Evolutionary conservation across 2,888 invertebrate genomes (phyloP).

Genomic region (Macrophya alboannulata): DNA sequence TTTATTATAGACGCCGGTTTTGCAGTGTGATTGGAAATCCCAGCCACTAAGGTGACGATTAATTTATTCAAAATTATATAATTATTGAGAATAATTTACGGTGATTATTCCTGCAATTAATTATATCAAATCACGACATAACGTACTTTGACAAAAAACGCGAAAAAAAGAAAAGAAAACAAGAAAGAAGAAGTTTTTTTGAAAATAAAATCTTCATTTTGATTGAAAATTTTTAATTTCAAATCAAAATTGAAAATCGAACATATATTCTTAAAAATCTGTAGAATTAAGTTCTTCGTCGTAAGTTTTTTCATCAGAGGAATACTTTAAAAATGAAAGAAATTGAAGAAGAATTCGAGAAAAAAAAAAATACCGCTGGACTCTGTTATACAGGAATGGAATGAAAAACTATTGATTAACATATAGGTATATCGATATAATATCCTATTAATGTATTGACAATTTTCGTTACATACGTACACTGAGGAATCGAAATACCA

Average conservation of each 20-base stretch:
- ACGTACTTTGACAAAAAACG: slow-evolving; percentile 9
- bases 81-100: neutral
- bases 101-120: neutral
- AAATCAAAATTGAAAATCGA: too few species aligned
- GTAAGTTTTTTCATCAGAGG: too few species aligned
- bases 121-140: neutral
- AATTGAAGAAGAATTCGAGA: neutral
- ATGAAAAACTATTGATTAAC: slow-evolving; percentile 4
- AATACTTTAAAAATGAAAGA: too few species aligned
- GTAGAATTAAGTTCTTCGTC: too few species aligned
- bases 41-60: neutral
- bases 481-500: slow-evolving; percentile 39
- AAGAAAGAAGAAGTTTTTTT: neutral
- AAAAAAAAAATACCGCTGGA: neutral
- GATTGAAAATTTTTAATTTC: too few species aligned
- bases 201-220: too few species aligned
- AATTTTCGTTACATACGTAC: slow-evolving; percentile 35
- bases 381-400: slow-evolving; percentile 62
- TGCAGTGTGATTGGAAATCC: neutral
- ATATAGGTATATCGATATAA: slow-evolving; percentile 33
- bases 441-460: slow-evolving; percentile 42
- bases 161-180: too few species aligned
- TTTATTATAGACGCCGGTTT: neutral
- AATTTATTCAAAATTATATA: neutral
- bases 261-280: too few species aligned